Base-by-base conservation (phyloP, 2,888 invertebrate genomes). In the Pandemis heparana region DNA sequence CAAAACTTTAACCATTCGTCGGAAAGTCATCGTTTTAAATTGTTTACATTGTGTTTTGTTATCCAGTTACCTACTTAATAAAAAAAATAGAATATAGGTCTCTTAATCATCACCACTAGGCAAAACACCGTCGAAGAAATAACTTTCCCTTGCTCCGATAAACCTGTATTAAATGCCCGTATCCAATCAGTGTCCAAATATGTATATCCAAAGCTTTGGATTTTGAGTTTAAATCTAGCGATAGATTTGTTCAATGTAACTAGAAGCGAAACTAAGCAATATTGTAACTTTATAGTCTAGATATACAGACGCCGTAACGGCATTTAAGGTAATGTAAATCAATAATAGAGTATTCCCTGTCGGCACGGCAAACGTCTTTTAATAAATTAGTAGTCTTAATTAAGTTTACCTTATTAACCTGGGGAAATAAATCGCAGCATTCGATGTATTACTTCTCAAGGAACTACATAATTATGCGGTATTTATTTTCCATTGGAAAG, bases 1-100 rank as follows among this genome's bases (percentile, higher is more conserved):
- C 78, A 77, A 81, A 84, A 83, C 77, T 83, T 81, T 78, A 67
- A 71, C 77, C 68, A 69, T 64, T 70, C 65, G 51, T 61, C 69
- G 60, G 61, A 60, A 70, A 69, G 51, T 53, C 60, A 70, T 53
- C 32, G 38, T 60, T 23, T n/a, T 41, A 48, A 59, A 48, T 23
- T 60, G 56, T 39, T 38, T 41, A 66, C 16, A 51, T 32, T n/a
- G 14, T 39, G 16, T 59, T 12, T 18, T 10, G 53, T 10, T 48
- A 7, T 39, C 41, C 0, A 8, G n/a, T n/a, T n/a, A n/a, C n/a
- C n/a, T 38, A 5, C 39, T 9, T 38, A 14, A 5, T 51, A 1
- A 51, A 51, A 16, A 16, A n/a, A 46, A 46, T 46, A 46, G 12
- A 46, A 12, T 12, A 46, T 46, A 32, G 23, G 2, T 32, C 23